phyloP scores from a whole-genome alignment of 2,113 vertebrate species.

The Phalacrocorax carbo region DNA sequence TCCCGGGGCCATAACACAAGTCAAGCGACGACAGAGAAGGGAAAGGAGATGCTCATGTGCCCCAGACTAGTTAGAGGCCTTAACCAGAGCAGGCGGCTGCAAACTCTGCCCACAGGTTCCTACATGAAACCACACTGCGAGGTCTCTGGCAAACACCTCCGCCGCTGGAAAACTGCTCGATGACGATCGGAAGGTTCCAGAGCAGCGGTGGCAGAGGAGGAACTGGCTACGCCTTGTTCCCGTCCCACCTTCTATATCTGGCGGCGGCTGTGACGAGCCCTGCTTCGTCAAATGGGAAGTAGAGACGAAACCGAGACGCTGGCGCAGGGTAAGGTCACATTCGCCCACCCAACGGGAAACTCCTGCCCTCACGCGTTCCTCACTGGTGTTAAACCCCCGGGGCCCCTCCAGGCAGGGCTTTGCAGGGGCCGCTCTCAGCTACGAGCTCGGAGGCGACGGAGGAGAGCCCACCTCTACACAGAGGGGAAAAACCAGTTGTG shows the following conservation, averaged over 20 bases:
- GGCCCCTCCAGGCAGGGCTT: neutral
- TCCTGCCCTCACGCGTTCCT: neutral
- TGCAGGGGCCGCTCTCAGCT: neutral
- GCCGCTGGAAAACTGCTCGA: accelerated
- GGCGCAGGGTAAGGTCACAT: accelerated
- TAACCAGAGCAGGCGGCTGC: neutral
- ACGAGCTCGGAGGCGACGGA: neutral
- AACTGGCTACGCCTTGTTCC: neutral
- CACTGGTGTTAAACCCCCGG: accelerated
- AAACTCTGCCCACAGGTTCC: neutral
- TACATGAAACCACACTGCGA: accelerated
- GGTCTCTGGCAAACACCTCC: neutral
- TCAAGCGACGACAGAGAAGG: too few species aligned
- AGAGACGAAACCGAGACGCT: neutral
- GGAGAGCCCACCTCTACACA: neutral
- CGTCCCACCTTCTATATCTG: neutral
- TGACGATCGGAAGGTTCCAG: neutral
- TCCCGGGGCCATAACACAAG: neutral
- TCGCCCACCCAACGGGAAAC: neutral
- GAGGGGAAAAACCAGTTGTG: neutral
- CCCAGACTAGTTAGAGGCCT: too few species aligned
- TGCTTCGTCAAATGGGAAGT: neutral
- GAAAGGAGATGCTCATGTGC: neutral
- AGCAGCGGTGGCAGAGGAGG: neutral
- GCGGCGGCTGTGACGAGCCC: neutral